Base-by-base conservation (phyloP, 1,140 invertebrate species). In the Stegodyphus dumicola region DNA sequence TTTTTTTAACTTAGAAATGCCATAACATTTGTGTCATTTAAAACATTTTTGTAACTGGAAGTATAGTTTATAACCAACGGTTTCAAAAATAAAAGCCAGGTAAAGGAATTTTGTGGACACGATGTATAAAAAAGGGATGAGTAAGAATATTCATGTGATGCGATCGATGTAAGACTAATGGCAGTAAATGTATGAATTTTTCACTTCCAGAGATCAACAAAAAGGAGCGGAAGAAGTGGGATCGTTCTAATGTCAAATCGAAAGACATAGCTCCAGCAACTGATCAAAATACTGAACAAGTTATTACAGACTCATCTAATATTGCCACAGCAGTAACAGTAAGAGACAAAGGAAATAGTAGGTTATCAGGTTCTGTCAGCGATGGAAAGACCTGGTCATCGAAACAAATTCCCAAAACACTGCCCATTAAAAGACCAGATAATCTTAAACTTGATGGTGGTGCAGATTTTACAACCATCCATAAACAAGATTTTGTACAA, bases 381-480 rank as follows among this genome's bases (percentile, higher is more conserved):
- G 11, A 18, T 17, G 65, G n/a, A 15, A 7, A 15, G 65, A n/a
- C 17, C 17, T 85, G 81, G 81, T 56, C 64, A 11, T 10, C 51
- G 13, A 86, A 78, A 11, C 75, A 86, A 15, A 60, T 78, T 54
- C 67, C 84, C 15, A 86, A 78, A 54, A 86, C 84, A 9, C n/a
- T 65, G 77, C 89, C 66, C 88, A 89, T 48, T 89, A 91, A 65
- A 77, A 88, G 54, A 86, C 86, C 51, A 90, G 90, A 88, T 80
- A 87, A 87, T 89, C 89, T 87, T 4, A 87, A 77, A 80, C 90
- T 90, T 54, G 89, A 89, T n/a, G 91, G 91, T 0, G 88, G 88
- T n/a, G 90, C 91, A 88, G 90, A 91, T 48, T 87, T 89, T 60
- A 88, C 88, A 74, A 91, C 91, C 18, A 86, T 56, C 4, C 75